phyloP scores from a whole-genome alignment of 2,113 vertebrate species.

The Damaliscus lunatus region DNA sequence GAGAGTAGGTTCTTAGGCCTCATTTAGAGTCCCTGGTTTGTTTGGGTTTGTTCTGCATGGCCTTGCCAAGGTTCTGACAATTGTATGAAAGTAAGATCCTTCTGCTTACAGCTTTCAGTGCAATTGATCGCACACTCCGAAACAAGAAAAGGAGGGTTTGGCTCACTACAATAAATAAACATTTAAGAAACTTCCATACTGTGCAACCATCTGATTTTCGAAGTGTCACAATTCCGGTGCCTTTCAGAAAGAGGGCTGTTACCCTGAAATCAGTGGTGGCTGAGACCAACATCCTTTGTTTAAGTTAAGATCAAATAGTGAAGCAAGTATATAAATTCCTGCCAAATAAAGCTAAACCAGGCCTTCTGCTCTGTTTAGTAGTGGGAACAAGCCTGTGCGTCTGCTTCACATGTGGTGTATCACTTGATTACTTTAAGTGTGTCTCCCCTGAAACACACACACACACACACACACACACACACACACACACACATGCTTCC shows the following conservation, averaged over 20 bases:
- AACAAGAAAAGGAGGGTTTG: constrained; percentile 39
- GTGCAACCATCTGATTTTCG: constrained; percentile 41
- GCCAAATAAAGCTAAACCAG: constrained; percentile 65
- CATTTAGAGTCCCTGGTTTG: not conserved
- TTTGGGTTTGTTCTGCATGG: constrained; percentile 34
- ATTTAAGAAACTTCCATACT: constrained; percentile 53
- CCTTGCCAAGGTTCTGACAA: constrained; percentile 43
- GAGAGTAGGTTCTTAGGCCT: constrained; percentile 54
- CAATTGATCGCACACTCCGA: constrained; percentile 26
- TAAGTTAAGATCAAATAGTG: constrained; percentile 65
- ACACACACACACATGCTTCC: not conserved
- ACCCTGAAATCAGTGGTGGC: constrained; percentile 57
- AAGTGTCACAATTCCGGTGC: constrained; percentile 45
- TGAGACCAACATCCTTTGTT: constrained; percentile 65
- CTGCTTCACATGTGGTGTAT: constrained; percentile 68
- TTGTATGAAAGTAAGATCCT: constrained; percentile 39
- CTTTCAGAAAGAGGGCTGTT: constrained; percentile 61
- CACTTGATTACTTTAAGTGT: constrained; percentile 55
- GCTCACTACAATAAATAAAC: constrained; percentile 61
- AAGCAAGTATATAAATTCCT: constrained; percentile 69
- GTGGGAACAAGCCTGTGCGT: constrained; percentile 33
- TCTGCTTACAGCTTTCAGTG: constrained; percentile 32
- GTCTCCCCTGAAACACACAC: not conserved
- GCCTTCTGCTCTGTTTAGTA: constrained; percentile 56
- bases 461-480: not conserved